phyloP scores from a whole-genome alignment of 2,797 vertebrate species.

The Onychomys leucogaster region DNA sequence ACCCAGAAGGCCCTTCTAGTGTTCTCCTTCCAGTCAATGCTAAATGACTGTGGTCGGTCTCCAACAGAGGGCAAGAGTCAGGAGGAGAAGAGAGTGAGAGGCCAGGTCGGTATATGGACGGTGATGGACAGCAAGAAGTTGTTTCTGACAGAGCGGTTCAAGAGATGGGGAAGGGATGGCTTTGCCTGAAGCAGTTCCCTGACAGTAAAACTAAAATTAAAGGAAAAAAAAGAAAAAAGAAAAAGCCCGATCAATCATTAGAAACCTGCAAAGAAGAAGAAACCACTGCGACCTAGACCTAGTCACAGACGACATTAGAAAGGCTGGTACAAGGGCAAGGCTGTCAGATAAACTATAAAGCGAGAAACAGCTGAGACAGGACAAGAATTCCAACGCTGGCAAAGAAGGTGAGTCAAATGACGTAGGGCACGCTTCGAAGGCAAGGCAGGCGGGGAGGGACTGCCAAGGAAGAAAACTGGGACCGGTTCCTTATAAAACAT shows the following conservation, averaged over 20 bases:
- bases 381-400: constrained; percentile 1
- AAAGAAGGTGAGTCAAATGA: constrained; percentile 18
- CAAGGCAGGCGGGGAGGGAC: background rate
- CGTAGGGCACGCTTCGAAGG: background rate
- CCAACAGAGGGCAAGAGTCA: background rate
- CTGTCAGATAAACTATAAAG: constrained; percentile 59
- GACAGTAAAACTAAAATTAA: background rate
- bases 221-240: background rate
- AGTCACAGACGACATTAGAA: constrained; percentile 4
- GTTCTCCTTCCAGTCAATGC: background rate
- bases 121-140: background rate
- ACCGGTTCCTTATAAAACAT: background rate
- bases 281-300: background rate
- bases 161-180: background rate
- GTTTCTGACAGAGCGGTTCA: constrained; percentile 34
- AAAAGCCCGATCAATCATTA: background rate
- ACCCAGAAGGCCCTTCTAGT: background rate
- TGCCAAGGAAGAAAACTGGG: background rate
- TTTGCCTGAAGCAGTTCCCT: constrained; percentile 5
- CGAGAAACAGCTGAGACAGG: constrained; percentile 35
- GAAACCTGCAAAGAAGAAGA: constrained; percentile 43
- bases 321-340: constrained; percentile 22
- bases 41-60: background rate
- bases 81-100: constrained; percentile 13
- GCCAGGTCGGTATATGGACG: background rate